Base-by-base conservation (phyloP, 2,797 vertebrate genomes). In the Sphenodon punctatus region DNA sequence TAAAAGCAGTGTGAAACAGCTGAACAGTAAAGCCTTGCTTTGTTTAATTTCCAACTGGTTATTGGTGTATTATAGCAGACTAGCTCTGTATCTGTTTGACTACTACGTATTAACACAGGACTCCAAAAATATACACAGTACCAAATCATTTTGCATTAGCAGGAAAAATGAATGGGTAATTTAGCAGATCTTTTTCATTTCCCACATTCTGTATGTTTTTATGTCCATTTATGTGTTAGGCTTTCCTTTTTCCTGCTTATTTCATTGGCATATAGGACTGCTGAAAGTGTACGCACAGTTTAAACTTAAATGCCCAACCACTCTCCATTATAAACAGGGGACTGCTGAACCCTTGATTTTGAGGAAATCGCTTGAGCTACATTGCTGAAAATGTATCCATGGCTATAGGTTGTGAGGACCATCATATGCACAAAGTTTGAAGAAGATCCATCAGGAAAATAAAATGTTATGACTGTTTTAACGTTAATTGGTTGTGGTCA, bases 1-100 rank as follows among this genome's bases (percentile, higher is more conserved):
- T 76, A 68, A 76, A 78, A 84, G 70, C 51, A 0, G 10, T 42
- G 13, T 68, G 64, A 55, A 84, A 86, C 36, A 88, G 71, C 5
- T 43, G 56, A 66, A 67, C 27, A 10, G 42, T 49, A 80, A 84
- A 49, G 9, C 46, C 63, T 70, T 78, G 38, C 34, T 19, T 67
- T 78, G 43, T 6, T 82, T 67, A 85, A 27, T 55, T 75, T 27
- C 27, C 30, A n/a, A 53, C 53, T 84, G 46, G n/a, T 58, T 58
- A 34, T 36, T 16, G 12, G 32, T 22, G 20, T 58, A 20, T 19
- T 22, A 12, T 19, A 4, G 10, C 23, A 36, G 58, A 11, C 23
- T 23, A 13, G 32, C n/a, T n/a, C n/a, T n/a, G 32, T 17, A 36
- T 34, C 20, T 58, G 58, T 58, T 58, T 11, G 56, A 56, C 10